These are phyloP conservation scores for Athalia circularis DNA, from an alignment of 2,888 invertebrate species.

Conservation along the genomic window DNA sequence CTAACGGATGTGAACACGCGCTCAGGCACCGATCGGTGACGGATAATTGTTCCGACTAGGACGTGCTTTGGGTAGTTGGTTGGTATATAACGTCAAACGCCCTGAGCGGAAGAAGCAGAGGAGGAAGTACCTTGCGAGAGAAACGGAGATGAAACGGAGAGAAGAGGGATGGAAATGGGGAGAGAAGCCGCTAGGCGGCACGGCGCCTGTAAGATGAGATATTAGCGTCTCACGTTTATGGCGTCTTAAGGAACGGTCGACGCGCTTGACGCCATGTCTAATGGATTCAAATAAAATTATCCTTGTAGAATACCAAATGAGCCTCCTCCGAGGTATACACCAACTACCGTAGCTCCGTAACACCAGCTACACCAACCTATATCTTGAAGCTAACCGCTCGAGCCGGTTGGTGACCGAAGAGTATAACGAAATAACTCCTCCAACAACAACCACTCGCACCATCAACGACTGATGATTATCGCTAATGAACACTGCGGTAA, in stretches of 20 bases:
- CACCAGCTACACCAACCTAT: no score
- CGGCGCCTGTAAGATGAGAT: constrained; percentile 32
- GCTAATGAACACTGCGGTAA: no score
- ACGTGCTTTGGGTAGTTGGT: constrained; percentile 20
- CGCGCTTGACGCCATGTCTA: constrained; percentile 49
- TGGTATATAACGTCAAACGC: neutral
- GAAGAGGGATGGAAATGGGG: neutral
- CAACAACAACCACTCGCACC: no score
- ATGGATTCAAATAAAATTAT: constrained; percentile 63
- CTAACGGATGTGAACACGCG: neutral
- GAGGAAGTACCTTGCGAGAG: neutral
- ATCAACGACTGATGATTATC: no score
- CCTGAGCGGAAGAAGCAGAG: neutral
- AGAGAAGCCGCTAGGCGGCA: neutral
- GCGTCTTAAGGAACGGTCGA: constrained; percentile 39
- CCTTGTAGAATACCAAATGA: constrained; percentile 63
- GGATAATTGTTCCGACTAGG: constrained; percentile 19
- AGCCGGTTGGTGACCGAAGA: no score
- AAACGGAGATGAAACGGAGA: neutral
- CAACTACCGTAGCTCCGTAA: neutral
- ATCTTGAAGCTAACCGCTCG: no score
- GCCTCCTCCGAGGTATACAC: constrained; percentile 46
- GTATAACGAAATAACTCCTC: no score
- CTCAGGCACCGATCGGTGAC: constrained; percentile 15
- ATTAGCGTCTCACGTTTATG: constrained; percentile 44